Base-by-base conservation (phyloP, 2,888 invertebrate species). In the Hofmannophila pseudospretella region DNA sequence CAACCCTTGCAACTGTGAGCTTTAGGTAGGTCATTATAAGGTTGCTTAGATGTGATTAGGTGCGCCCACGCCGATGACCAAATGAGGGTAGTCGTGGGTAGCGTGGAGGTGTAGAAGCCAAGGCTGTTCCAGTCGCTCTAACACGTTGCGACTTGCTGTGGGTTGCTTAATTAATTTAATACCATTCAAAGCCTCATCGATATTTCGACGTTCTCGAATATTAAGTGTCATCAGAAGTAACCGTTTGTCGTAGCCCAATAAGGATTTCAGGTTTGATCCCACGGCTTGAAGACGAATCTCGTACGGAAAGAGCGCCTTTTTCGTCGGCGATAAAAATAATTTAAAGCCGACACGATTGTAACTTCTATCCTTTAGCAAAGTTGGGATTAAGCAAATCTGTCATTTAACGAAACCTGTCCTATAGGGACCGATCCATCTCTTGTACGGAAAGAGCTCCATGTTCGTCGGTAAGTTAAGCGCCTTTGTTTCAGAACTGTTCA, bases 81-180 rank as follows among this genome's bases (percentile, higher is more conserved):
- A 85, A 85, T 82, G 82, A 77, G 84, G 84, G 85, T 85, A 78
- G 71, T 47, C 77, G 85, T 86, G 84, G 85, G 86, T 55, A 69
- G 85, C 67, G 63, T 70, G 85, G 82, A 84, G 85, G 85, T 79
- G 85, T 76, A 65, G 71, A 62, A 77, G 71, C 77, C 85, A 85
- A 86, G 86, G 85, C 71, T 82, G 72, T 72, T 67, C 76, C 81
- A 77, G 73, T 76, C 80, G 67, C 72, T 80, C 66, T 54, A 67
- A 72, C 75, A 71, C 64, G 73, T 76, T 60, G 58, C 55, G 60
- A 71, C 74, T 64, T 66, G 68, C 49, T 65, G 82, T 84, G 75
- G 81, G 81, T 61, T 73, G 81, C 70, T 71, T 77, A 84, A 82
- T 82, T 80, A 78, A 68, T 66, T 82, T 80, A 78, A 68, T 66